Base-by-base conservation (phyloP, 2,797 vertebrate genomes). In the Karalla daura region DNA sequence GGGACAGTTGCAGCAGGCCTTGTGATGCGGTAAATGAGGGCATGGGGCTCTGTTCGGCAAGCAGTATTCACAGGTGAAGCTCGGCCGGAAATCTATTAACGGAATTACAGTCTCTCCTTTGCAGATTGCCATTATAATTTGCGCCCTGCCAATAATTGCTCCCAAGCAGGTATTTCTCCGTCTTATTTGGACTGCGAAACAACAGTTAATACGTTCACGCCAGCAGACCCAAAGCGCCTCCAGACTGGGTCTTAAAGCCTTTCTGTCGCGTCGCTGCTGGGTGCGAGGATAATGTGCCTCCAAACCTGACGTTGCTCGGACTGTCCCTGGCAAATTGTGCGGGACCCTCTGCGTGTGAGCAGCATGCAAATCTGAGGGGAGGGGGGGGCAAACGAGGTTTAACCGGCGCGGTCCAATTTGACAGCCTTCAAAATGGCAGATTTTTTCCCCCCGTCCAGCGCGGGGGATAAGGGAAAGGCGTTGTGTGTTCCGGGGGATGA, bases 321-420 rank as follows among this genome's bases (percentile, higher is more conserved):
- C 61, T 25, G 25, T 49, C 39, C 37, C 68, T 63, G 52, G 70
- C 79, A 81, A 80, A 78, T 68, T 64, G 64, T 70, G n/a, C 81
- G 65, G 62, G 58, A 80, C 69, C 24, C 52, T 77, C 58, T 77
- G 46, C n/a, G n/a, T 62, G 63, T 59, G 69, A 63, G 60, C 44
- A 74, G 76, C 62, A 80, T 85, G 75, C 67, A 84, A 79, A 88
- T 80, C 44, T 69, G 59, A 41, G 59, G 21, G 43, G 23, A 62
- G 53, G 55, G 62, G 17, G 66, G 40, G 70, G 65, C 33, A 80
- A 83, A 91, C 76, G 61, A 70, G 70, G 70, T 78, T 79, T 76
- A 79, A 70, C 66, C 53, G 65, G 37, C 76, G 47, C 33, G 13
- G 43, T 69, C 45, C 46, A 70, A 73, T 61, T 68, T 56, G 24